Evolutionary conservation across 2,113 vertebrate genomes (phyloP).

Genomic region (Condylura cristata): DNA sequence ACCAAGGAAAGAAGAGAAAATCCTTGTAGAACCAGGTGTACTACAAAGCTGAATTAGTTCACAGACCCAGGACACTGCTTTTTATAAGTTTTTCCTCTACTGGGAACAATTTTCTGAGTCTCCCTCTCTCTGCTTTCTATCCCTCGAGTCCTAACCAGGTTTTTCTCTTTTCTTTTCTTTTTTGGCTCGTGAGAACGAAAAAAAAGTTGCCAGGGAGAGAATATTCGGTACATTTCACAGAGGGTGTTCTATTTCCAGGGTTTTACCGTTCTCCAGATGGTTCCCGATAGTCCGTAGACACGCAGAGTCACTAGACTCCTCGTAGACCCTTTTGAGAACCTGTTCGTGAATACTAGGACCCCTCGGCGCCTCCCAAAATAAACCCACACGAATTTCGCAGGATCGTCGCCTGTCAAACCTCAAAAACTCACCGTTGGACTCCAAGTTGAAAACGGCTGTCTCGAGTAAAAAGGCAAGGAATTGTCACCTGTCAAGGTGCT

Average conservation of each 20-base stretch:
- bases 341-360: not conserved
- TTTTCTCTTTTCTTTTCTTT: not conserved
- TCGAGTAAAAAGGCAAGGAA: not conserved
- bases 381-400: not conserved
- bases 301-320: not conserved
- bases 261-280: constrained; percentile 11
- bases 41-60: constrained; percentile 58
- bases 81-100: constrained; percentile 38
- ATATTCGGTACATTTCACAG: not conserved
- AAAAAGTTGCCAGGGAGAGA: constrained; percentile 50
- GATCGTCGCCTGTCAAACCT: not conserved
- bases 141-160: constrained; percentile 37
- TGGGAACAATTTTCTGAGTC: constrained; percentile 51
- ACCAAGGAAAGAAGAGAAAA: not conserved
- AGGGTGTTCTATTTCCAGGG: constrained; percentile 53
- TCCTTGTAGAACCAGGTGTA: not conserved
- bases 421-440: not conserved
- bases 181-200: constrained; percentile 3
- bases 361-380: not conserved
- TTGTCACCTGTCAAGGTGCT: not conserved
- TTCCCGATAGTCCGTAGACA: not conserved
- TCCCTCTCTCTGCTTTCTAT: constrained; percentile 1
- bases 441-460: not conserved
- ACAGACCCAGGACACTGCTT: constrained; percentile 49
- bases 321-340: not conserved